These are phyloP conservation scores for Helleia helle DNA, from an alignment of 2,888 invertebrate species.

Conservation along the genomic window DNA sequence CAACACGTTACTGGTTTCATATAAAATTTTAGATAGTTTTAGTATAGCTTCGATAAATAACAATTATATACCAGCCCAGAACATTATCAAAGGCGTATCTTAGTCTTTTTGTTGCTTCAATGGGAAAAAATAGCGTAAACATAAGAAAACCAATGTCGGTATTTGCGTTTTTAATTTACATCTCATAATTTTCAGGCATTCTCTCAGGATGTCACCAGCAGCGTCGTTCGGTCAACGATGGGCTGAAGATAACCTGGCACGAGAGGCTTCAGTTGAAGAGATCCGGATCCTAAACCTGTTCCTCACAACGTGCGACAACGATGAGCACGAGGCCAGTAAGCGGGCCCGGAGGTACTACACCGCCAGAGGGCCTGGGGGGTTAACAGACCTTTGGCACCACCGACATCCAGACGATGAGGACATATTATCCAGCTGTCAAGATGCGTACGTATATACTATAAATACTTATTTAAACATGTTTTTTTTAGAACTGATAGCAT, in stretches of 20 bases:
- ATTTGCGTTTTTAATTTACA: no score
- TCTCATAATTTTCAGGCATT: conserved; percentile 23
- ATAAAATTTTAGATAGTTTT: no score
- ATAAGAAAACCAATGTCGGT: no score
- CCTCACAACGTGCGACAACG: conserved; percentile 44
- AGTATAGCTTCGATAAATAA: neutral
- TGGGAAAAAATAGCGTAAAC: neutral
- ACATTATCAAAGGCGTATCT: no score
- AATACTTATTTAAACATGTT: no score
- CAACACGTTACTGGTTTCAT: no score
- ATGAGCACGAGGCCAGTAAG: conserved; percentile 48
- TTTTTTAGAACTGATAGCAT: no score
- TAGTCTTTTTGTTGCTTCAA: no score
- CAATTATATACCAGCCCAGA: neutral
- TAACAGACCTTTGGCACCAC: conserved; percentile 55
- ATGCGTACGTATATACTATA: conserved; percentile 53
- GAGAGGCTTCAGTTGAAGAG: conserved; percentile 42
- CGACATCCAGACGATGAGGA: conserved; percentile 61
- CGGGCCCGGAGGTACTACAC: conserved; percentile 53
- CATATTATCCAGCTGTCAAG: conserved; percentile 61
- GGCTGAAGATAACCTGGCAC: conserved; percentile 59
- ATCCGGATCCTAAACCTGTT: conserved; percentile 44
- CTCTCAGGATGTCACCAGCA: conserved; percentile 56
- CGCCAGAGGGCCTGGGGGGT: conserved; percentile 52
- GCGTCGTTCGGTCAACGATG: conserved; percentile 69